These are phyloP conservation scores for Eretmocerus hayati DNA, from an alignment of 2,888 invertebrate genomes.

Conservation along the genomic window DNA sequence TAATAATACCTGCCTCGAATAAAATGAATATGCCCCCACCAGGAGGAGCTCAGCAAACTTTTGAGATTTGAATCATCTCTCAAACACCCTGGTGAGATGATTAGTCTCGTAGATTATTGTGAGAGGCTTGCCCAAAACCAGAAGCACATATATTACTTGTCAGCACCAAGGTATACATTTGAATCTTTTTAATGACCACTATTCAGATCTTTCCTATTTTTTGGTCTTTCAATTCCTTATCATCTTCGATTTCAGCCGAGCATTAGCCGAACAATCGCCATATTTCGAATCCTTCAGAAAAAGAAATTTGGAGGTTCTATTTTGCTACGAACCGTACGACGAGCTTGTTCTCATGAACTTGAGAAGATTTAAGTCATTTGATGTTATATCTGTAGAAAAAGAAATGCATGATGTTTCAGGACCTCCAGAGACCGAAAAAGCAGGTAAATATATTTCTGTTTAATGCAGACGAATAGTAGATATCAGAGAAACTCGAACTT, in stretches of 20 bases:
- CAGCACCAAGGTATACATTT: slow-evolving; percentile 74
- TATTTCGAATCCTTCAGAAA: slow-evolving; percentile 90
- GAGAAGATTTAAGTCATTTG: slow-evolving; percentile 68
- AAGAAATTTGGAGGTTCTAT: slow-evolving; percentile 83
- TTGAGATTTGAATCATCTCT: slow-evolving; percentile 89
- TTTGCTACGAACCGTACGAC: slow-evolving; percentile 96
- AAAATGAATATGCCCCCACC: slow-evolving; percentile 20
- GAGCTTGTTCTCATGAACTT: slow-evolving; percentile 89
- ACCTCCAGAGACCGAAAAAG: slow-evolving; percentile 44
- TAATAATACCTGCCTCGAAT: no score
- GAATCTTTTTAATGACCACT: no score
- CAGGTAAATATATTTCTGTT: slow-evolving; percentile 6
- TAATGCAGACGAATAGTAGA: slow-evolving; percentile 7
- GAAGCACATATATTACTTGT: slow-evolving; percentile 84
- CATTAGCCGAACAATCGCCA: slow-evolving; percentile 87
- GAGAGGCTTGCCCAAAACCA: slow-evolving; percentile 69
- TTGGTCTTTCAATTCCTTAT: no score
- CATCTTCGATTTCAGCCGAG: slow-evolving; percentile 60
- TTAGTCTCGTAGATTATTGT: slow-evolving; percentile 76
- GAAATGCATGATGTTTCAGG: slow-evolving; percentile 75
- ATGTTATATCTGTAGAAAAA: slow-evolving; percentile 84
- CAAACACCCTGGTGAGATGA: slow-evolving; percentile 60
- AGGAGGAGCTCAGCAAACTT: slow-evolving; percentile 87
- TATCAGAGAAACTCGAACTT: neutral
- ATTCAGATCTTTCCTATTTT: no score